Percentiles rank a stretch among this genome's conserved stretches.
These are phyloP conservation scores for Ifrita kowaldi DNA, from an alignment of 2,113 vertebrate species.

Conservation along the genomic window DNA sequence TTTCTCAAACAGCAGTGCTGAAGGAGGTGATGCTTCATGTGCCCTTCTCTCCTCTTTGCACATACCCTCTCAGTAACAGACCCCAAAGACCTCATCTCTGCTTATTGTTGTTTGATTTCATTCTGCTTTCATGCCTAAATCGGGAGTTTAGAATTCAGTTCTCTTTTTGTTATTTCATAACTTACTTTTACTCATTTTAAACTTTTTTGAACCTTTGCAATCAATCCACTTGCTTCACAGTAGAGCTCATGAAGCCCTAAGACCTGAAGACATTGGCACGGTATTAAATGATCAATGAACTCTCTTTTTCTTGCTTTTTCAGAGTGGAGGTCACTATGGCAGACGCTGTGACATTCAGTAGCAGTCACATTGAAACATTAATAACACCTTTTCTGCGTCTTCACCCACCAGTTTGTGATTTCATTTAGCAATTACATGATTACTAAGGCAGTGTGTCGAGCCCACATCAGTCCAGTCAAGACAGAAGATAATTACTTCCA, in stretches of 20 bases:
- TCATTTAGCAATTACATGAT: background rate
- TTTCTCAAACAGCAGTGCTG: background rate
- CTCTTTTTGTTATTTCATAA: background rate
- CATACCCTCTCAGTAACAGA: background rate
- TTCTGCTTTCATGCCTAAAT: background rate
- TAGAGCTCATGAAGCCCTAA: background rate
- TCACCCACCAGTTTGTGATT: background rate
- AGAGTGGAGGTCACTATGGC: background rate
- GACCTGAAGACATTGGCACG: background rate
- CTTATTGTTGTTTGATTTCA: background rate
- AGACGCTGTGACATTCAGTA: background rate
- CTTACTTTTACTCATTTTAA: background rate
- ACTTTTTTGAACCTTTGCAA: background rate
- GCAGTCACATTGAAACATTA: background rate
- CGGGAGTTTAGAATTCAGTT: background rate
- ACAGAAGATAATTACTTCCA: background rate
- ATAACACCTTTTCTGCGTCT: background rate
- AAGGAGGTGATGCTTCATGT: background rate
- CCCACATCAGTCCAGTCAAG: background rate
- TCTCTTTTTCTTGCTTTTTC: background rate
- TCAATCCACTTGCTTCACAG: background rate
- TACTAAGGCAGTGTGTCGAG: background rate
- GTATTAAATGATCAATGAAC: background rate
- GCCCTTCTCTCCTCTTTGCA: background rate
- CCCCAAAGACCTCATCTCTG: background rate